Conservation (phyloP, 2,888 invertebrate genomes). For the Agrochola litura region DNA sequence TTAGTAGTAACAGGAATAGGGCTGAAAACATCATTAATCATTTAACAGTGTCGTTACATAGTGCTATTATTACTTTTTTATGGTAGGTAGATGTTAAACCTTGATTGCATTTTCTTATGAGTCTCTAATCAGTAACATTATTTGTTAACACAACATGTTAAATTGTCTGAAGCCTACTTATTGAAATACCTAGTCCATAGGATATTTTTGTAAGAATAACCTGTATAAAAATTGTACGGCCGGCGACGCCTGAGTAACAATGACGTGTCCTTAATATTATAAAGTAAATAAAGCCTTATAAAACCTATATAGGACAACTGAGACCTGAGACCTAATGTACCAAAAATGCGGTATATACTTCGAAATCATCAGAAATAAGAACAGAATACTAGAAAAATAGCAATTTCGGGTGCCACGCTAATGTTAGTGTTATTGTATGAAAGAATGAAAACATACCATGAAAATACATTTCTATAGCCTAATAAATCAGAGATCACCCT, state of each 20-base stretch:
- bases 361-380: background rate
- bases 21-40: constrained; percentile 72
- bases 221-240: constrained; percentile 49
- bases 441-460: constrained; percentile 74
- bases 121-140: constrained; percentile 1
- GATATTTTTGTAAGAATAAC: constrained; percentile 52
- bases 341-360: background rate
- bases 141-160: constrained; percentile 2
- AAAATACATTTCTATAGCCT: constrained; percentile 73
- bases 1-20: constrained; percentile 74
- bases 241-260: constrained; percentile 68
- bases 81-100: background rate
- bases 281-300: constrained; percentile 10
- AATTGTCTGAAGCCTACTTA: background rate
- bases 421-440: constrained; percentile 38
- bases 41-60: constrained; percentile 18
- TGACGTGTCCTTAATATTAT: constrained; percentile 80
- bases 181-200: background rate
- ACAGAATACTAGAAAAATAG: constrained; percentile 9
- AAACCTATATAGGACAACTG: background rate
- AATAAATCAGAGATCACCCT: constrained; percentile 62
- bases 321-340: background rate
- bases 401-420: constrained; percentile 54
- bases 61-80: constrained; percentile 8
- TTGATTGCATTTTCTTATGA: background rate